Percentiles rank a stretch among this genome's conserved stretches.
phyloP scores from a whole-genome alignment of 2,797 vertebrate species.

The Psittacula derbiana region DNA sequence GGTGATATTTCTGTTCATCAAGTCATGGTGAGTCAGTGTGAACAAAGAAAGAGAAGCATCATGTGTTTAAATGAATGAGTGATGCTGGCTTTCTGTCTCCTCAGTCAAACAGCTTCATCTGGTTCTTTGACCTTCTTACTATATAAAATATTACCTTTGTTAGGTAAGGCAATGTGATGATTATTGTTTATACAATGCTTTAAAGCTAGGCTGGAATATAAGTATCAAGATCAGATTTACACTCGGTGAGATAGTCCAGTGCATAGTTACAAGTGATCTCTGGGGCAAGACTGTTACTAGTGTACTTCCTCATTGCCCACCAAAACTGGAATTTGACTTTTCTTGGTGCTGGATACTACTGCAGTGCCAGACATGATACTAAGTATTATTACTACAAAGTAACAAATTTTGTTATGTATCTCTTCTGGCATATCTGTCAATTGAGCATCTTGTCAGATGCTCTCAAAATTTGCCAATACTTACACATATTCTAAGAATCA shows the following conservation, averaged over 20 bases:
- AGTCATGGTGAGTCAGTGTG: conserved; percentile 39
- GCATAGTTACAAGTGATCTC: neutral
- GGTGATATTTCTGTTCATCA: conserved; percentile 9
- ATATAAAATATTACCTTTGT: conserved; percentile 30
- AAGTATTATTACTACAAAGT: neutral
- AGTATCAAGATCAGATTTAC: conserved; percentile 3
- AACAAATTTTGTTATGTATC: neutral
- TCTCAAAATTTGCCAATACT: neutral
- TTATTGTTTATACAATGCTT: conserved; percentile 48
- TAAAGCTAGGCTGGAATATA: neutral
- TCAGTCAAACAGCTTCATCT: conserved; percentile 59
- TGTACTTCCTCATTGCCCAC: neutral
- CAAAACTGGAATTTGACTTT: neutral
- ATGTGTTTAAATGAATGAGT: conserved; percentile 62
- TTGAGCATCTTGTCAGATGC: neutral
- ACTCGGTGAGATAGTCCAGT: neutral
- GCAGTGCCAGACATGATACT: neutral
- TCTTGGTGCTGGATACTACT: neutral
- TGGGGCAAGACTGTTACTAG: neutral
- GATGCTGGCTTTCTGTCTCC: conserved; percentile 35
- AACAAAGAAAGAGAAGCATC: conserved; percentile 47
- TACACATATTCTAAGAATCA: neutral
- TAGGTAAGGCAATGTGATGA: neutral
- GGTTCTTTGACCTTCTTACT: conserved; percentile 52
- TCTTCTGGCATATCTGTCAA: neutral